Conservation (phyloP, 2,113 vertebrate species). For the Misgurnus mizolepis region DNA sequence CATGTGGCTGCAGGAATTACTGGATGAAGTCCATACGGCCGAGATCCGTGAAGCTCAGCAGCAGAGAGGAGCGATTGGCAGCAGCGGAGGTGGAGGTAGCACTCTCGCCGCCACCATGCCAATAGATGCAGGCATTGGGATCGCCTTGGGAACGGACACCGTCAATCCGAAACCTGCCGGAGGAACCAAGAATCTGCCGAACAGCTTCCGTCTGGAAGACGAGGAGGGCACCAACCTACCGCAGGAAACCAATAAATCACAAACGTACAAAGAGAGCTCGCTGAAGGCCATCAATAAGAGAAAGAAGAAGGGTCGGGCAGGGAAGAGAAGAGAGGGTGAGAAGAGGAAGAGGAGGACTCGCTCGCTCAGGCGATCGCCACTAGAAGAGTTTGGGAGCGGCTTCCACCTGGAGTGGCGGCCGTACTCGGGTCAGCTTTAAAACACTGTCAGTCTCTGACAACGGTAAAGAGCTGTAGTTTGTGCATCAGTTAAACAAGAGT, state of each 20-base stretch:
- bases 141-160: conserved; percentile 70
- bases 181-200: conserved; percentile 86
- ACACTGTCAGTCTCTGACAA: conserved; percentile 76
- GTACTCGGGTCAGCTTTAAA: conserved; percentile 61
- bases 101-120: conserved; percentile 36
- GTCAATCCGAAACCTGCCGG: conserved; percentile 85
- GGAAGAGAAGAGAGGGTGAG: conserved; percentile 89
- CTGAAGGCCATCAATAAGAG: conserved; percentile 77
- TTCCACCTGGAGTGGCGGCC: conserved; percentile 66
- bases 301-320: conserved; percentile 89
- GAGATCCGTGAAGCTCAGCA: conserved; percentile 78
- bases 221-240: conserved; percentile 80
- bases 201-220: conserved; percentile 81
- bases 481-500: background rate
- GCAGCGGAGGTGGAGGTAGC: conserved; percentile 48
- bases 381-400: conserved; percentile 57
- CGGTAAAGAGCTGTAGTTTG: conserved; percentile 61
- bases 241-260: conserved; percentile 94
- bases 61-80: conserved; percentile 49
- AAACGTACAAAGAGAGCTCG: conserved; percentile 84
- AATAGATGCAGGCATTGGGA: conserved; percentile 47
- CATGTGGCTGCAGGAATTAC: conserved; percentile 89
- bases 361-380: conserved; percentile 63
- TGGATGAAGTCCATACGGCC: conserved; percentile 92
- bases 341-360: conserved; percentile 88